phyloP scores from a whole-genome alignment of 1,140 invertebrate genomes.

The Leptinotarsa undecemlineata region DNA sequence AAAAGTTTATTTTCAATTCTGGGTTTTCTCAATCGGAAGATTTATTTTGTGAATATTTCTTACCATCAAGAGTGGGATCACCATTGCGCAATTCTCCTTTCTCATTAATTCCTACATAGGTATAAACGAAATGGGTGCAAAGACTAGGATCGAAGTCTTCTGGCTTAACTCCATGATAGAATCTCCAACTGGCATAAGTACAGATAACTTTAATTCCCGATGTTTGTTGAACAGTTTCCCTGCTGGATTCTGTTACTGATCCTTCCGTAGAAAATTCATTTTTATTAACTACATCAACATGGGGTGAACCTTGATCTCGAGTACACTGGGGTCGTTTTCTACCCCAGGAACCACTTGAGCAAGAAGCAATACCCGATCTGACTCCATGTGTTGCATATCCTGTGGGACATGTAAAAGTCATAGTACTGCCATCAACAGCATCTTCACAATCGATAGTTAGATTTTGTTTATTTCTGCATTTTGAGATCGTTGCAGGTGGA shows the following conservation, averaged over 20 bases:
- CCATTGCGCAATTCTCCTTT: conserved; percentile 6
- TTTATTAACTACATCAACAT: not conserved
- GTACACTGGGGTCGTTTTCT: not conserved
- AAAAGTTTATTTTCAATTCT: not conserved
- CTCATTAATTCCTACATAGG: conserved; percentile 18
- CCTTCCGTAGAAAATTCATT: not conserved
- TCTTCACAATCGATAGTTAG: conserved; percentile 4
- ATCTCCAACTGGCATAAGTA: conserved; percentile 20
- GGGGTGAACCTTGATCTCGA: not conserved
- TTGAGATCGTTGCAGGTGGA: not conserved
- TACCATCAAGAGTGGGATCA: conserved; percentile 9
- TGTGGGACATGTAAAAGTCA: conserved; percentile 10
- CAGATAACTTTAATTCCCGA: conserved; percentile 14
- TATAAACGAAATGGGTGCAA: conserved; percentile 21
- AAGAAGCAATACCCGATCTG: not conserved
- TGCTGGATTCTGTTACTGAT: not conserved
- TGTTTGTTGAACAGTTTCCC: not conserved
- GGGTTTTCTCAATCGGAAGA: too few species aligned
- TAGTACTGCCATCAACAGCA: not conserved
- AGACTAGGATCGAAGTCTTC: conserved; percentile 18
- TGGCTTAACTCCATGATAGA: conserved; percentile 15
- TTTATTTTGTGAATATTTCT: not conserved
- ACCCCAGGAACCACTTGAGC: conserved; percentile 10
- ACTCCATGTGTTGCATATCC: not conserved
- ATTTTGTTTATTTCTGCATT: conserved; percentile 9